phyloP scores from a whole-genome alignment of 2,113 vertebrate species.

The Anthoscopus minutus region DNA sequence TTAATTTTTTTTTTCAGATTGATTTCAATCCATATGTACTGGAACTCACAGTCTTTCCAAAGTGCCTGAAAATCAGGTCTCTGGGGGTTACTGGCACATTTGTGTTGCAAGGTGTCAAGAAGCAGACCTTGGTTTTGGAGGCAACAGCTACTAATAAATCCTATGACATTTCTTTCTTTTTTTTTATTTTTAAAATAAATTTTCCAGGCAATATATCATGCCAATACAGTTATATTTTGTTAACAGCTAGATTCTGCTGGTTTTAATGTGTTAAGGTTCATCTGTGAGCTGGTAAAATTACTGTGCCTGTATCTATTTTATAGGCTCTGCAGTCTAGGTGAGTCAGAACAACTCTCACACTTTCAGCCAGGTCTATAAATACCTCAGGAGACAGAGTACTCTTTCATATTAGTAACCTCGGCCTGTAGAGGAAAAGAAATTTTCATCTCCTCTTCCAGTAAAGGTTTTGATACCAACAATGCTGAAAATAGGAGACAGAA shows the following conservation, averaged over 20 bases:
- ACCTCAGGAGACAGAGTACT: neutral
- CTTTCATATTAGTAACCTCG: neutral
- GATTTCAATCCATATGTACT: neutral
- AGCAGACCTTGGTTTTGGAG: neutral
- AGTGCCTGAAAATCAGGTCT: neutral
- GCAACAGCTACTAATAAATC: neutral
- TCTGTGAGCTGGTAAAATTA: neutral
- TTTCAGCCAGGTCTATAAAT: neutral
- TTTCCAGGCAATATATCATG: neutral
- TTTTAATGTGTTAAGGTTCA: neutral
- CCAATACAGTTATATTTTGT: neutral
- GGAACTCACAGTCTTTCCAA: neutral
- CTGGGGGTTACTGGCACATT: neutral
- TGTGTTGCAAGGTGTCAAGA: neutral
- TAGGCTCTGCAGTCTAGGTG: neutral
- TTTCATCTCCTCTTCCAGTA: neutral
- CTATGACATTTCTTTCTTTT: neutral
- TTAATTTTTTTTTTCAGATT: neutral
- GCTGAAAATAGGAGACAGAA: neutral
- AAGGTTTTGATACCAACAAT: neutral
- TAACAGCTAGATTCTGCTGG: neutral
- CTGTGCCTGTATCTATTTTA: neutral
- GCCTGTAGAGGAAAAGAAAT: neutral
- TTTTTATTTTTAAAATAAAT: neutral
- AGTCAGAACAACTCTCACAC: neutral